Conservation (phyloP, 2,797 vertebrate genomes). For the Sciurus vulgaris region DNA sequence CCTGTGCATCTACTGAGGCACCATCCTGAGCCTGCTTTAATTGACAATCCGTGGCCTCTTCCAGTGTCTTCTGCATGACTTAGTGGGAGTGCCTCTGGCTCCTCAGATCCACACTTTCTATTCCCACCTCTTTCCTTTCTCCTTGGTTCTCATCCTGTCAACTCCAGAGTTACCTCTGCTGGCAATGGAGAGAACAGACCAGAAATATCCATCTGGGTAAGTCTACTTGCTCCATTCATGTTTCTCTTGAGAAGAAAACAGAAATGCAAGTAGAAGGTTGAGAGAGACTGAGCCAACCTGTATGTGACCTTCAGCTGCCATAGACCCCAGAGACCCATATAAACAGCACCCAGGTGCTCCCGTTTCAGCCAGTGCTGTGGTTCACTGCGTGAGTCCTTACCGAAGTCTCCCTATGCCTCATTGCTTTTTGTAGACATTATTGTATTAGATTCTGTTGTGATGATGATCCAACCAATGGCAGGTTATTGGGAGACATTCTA, state of each 20-base stretch:
- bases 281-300: neutral
- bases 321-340: neutral
- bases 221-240: neutral
- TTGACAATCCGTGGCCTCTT: neutral
- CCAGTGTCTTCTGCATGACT: neutral
- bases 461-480: neutral
- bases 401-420: neutral
- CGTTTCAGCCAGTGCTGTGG: neutral
- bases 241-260: slow-evolving; percentile 4
- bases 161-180: neutral
- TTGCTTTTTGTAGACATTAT: neutral
- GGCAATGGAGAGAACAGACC: neutral
- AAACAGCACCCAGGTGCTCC: neutral
- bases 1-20: neutral
- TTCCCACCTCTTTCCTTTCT: neutral
- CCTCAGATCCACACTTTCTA: neutral
- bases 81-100: neutral
- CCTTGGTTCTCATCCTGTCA: neutral
- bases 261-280: neutral
- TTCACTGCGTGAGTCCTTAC: neutral
- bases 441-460: neutral
- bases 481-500: neutral
- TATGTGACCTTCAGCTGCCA: neutral
- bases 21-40: neutral
- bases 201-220: neutral